phyloP scores from a whole-genome alignment of 2,797 vertebrate genomes.

The Bradypodion pumilum region DNA sequence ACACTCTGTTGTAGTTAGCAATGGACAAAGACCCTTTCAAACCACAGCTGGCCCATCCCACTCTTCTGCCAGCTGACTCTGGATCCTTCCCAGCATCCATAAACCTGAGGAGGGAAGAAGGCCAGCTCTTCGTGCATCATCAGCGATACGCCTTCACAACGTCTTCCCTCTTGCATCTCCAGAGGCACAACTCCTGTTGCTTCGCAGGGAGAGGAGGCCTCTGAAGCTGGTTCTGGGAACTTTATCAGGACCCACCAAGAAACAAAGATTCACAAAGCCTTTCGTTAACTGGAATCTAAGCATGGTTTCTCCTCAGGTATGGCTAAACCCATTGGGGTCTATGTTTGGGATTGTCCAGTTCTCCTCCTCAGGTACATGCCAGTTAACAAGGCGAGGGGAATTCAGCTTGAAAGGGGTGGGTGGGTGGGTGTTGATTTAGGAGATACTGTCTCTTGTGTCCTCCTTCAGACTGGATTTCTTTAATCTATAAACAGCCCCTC shows the following conservation, averaged over 20 bases:
- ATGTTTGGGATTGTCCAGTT: background rate
- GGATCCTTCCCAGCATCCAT: background rate
- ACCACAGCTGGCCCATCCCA: background rate
- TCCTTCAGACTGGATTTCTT: background rate
- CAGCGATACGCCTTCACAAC: constrained; percentile 19
- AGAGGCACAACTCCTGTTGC: background rate
- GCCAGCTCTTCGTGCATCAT: constrained; percentile 30
- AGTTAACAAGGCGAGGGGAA: background rate
- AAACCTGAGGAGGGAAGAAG: background rate
- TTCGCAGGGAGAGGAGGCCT: background rate
- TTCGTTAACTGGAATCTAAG: background rate
- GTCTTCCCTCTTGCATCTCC: constrained; percentile 18
- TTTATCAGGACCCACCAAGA: background rate
- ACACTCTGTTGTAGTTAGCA: background rate
- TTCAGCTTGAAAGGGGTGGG: background rate
- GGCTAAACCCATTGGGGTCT: background rate
- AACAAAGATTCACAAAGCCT: background rate
- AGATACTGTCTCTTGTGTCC: background rate
- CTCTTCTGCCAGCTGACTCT: background rate
- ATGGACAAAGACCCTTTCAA: background rate
- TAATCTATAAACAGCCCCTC: background rate
- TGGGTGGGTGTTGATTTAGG: background rate
- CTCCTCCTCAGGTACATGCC: constrained; percentile 1
- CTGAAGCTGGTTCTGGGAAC: background rate
- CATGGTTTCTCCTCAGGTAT: background rate